Percentiles rank a stretch among this genome's conserved stretches.
Conservation (phyloP, 2,797 vertebrate species). For the Triplophysa bombifrons region DNA sequence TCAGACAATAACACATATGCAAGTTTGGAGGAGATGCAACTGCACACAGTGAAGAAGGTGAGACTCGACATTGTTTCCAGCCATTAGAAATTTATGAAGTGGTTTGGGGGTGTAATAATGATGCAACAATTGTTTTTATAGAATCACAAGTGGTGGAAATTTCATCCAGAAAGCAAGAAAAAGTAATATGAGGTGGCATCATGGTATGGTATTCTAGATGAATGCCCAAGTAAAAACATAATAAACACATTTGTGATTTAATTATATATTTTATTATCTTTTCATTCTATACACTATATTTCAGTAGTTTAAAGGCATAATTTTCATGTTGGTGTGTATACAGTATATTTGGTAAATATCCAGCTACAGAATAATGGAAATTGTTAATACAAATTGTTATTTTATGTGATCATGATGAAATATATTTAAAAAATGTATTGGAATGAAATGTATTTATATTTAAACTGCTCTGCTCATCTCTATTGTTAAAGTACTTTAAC, state of each 20-base stretch:
- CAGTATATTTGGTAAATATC: neutral
- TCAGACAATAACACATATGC: constrained; percentile 37
- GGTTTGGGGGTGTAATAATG: neutral
- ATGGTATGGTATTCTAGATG: neutral
- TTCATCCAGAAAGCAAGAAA: constrained; percentile 47
- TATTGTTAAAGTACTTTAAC: neutral
- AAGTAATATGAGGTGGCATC: constrained; percentile 8
- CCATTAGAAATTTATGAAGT: neutral
- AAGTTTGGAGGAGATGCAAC: constrained; percentile 42
- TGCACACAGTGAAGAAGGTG: constrained; percentile 38
- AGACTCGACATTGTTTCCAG: neutral
- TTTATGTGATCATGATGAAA: neutral
- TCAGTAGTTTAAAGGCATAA: neutral
- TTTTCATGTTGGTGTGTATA: neutral
- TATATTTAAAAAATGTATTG: neutral
- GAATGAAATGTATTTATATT: neutral
- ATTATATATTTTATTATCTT: neutral
- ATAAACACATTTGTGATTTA: neutral
- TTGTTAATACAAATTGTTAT: neutral
- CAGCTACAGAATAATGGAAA: neutral
- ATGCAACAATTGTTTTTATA: constrained; percentile 6
- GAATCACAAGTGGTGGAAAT: constrained; percentile 55
- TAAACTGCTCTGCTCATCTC: neutral
- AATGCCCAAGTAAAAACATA: neutral
- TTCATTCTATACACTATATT: neutral